Percentiles rank a stretch among this genome's conserved stretches.
Evolutionary conservation across 2,113 vertebrate genomes (phyloP).

Genomic region (Pardalotus punctatus): DNA sequence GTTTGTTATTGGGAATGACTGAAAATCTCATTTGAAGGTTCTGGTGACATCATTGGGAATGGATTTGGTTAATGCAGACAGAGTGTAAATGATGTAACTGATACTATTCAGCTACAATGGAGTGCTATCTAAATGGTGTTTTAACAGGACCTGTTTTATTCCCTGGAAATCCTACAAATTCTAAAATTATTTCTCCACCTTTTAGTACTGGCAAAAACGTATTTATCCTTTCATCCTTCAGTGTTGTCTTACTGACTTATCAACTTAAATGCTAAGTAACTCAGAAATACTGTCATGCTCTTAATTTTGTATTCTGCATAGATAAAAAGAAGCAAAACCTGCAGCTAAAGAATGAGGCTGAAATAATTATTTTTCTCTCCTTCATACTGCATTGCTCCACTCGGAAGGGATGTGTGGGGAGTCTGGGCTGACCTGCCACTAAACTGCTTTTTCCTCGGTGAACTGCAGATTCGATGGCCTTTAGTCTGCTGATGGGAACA

Average conservation of each 20-base stretch:
- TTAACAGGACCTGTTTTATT: not conserved
- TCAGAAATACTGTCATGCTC: not conserved
- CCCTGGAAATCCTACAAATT: not conserved
- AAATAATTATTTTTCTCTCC: not conserved
- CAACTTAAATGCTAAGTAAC: not conserved
- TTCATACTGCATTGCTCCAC: not conserved
- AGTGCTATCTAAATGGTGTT: not conserved
- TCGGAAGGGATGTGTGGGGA: rapidly evolving
- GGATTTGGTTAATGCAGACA: not conserved
- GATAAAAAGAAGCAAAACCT: not conserved
- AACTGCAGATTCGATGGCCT: rapidly evolving
- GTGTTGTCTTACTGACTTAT: not conserved
- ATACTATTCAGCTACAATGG: not conserved
- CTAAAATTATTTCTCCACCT: not conserved
- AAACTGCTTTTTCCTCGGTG: not conserved
- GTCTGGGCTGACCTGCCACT: not conserved
- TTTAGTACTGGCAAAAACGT: not conserved
- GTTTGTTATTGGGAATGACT: not conserved
- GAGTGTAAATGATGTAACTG: not conserved
- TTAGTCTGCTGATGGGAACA: not conserved
- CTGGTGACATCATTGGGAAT: not conserved
- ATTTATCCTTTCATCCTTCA: not conserved
- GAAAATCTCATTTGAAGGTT: not conserved
- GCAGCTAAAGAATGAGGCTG: not conserved
- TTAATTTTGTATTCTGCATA: not conserved